A percentile compares a stretch with the other conserved stretches of the same genome.
Conservation (phyloP, 2,888 invertebrate genomes). For the Geophilus truncorum region DNA sequence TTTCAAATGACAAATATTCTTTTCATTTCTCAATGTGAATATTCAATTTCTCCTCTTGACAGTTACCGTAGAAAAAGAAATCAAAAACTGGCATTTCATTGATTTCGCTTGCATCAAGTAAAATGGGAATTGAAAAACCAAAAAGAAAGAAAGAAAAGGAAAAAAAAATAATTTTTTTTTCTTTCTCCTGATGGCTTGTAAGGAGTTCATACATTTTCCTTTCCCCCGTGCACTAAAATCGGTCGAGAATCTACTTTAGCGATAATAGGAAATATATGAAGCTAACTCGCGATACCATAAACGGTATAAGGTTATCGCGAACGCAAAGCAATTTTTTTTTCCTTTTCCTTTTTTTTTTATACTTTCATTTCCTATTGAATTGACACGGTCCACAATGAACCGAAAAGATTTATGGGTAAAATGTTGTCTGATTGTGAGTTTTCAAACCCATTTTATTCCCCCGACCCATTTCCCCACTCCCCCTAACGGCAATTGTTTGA, state of each 20-base stretch:
- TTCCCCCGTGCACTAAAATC: neutral
- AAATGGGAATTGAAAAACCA: neutral
- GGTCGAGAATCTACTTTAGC: neutral
- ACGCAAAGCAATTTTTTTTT: neutral
- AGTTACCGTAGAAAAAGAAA: neutral
- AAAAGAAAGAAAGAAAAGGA: neutral
- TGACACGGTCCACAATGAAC: neutral
- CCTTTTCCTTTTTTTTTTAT: neutral
- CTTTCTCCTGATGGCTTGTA: neutral
- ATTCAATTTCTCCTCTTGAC: neutral
- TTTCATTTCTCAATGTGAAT: neutral
- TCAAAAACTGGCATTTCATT: slow-evolving; percentile 11
- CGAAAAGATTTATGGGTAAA: neutral
- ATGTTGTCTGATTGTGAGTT: neutral
- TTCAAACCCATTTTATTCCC: neutral
- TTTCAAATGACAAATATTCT: neutral
- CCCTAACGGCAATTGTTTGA: neutral
- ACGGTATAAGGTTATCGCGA: neutral
- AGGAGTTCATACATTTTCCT: neutral
- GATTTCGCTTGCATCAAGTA: neutral
- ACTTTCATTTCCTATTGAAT: neutral
- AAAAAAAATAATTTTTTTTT: neutral
- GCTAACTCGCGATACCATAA: neutral
- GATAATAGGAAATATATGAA: neutral
- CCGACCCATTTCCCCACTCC: neutral